These are phyloP conservation scores for Xanthia icteritia DNA, from an alignment of 2,888 invertebrate genomes.

Conservation along the genomic window DNA sequence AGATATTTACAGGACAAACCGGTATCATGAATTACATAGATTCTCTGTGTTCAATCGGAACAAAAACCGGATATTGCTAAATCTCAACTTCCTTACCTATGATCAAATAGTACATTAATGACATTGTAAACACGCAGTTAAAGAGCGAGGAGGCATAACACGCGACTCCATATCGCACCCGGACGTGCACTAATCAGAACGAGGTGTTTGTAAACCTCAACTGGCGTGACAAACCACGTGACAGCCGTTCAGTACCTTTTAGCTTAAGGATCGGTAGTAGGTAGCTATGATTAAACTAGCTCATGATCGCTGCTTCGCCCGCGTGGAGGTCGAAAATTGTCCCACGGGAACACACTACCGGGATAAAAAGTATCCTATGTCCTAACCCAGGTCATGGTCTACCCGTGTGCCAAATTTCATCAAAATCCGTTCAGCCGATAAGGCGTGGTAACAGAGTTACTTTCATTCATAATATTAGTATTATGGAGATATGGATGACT, in stretches of 20 bases:
- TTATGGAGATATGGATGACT: not conserved
- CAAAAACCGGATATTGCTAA: conserved; percentile 26
- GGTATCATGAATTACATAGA: not conserved
- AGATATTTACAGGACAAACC: not conserved
- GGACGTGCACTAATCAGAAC: conserved; percentile 66
- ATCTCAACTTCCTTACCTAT: conserved; percentile 33
- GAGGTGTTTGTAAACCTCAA: conserved; percentile 73
- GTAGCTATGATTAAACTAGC: not conserved
- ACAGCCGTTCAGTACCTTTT: conserved; percentile 35
- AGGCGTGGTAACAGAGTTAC: not conserved
- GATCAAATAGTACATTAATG: conserved; percentile 45
- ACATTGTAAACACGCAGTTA: conserved; percentile 51
- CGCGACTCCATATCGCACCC: conserved; percentile 64
- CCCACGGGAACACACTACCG: no score
- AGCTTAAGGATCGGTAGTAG: not conserved
- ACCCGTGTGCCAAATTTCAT: not conserved
- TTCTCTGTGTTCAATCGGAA: not conserved
- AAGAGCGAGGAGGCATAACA: conserved; percentile 34
- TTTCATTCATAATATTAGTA: not conserved
- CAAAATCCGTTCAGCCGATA: not conserved
- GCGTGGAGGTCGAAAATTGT: not conserved
- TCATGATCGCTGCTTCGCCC: not conserved
- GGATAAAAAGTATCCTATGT: not conserved
- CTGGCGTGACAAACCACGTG: conserved; percentile 72
- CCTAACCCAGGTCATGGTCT: not conserved